These are phyloP conservation scores for Oscheius sp. DNA, from an alignment of 2,888 invertebrate genomes.

Conservation along the genomic window DNA sequence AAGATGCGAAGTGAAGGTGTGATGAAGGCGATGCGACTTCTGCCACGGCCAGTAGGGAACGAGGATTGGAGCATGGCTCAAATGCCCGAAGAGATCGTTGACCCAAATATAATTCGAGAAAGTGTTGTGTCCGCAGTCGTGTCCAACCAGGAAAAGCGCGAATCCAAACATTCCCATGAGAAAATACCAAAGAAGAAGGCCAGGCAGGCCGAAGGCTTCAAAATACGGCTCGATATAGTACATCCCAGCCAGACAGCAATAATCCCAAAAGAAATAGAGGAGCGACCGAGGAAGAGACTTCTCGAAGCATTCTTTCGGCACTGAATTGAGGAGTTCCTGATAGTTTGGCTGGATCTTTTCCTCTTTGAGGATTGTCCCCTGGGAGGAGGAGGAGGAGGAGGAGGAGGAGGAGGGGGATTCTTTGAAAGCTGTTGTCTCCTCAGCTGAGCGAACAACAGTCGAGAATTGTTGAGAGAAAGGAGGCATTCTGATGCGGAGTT, in stretches of 20 bases:
- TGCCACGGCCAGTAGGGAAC: slow-evolving; percentile 65
- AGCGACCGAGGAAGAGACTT: neutral
- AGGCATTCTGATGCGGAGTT: too few species aligned
- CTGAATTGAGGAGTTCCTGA: neutral
- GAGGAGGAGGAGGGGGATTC: too few species aligned
- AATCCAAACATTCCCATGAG: slow-evolving; percentile 58
- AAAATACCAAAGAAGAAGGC: slow-evolving; percentile 53
- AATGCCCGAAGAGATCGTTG: slow-evolving; percentile 60
- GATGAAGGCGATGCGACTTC: slow-evolving; percentile 60
- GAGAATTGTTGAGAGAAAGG: too few species aligned
- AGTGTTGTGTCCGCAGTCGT: slow-evolving; percentile 61
- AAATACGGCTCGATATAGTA: slow-evolving; percentile 56
- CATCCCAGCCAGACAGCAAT: slow-evolving; percentile 49
- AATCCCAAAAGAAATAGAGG: slow-evolving; percentile 38
- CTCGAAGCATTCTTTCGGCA: slow-evolving; percentile 2
- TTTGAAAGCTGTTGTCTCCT: too few species aligned
- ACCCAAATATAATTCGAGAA: slow-evolving; percentile 57
- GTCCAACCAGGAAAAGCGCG: slow-evolving; percentile 58
- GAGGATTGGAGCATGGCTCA: slow-evolving; percentile 60
- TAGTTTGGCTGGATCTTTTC: neutral
- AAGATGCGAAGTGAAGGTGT: slow-evolving; percentile 62
- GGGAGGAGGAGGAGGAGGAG: too few species aligned
- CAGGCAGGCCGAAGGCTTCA: slow-evolving; percentile 59
- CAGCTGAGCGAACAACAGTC: too few species aligned
- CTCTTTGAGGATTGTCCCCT: too few species aligned